Evolutionary conservation across 2,797 vertebrate species (phyloP).

Genomic region (Sebastes nivosus): DNA sequence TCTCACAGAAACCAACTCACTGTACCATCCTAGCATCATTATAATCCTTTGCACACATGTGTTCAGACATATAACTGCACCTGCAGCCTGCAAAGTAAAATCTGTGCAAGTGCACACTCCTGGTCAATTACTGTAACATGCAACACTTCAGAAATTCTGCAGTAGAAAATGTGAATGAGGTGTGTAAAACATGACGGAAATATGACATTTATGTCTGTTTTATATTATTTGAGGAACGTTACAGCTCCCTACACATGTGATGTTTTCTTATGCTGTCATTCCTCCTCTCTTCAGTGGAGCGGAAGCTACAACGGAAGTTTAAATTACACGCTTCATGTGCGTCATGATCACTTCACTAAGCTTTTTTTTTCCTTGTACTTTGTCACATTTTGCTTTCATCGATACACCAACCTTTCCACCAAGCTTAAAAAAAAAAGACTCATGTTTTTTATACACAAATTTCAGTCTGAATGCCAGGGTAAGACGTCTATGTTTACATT

Average conservation of each 20-base stretch:
- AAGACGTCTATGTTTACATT: no score
- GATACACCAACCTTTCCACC: not conserved
- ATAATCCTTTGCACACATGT: not conserved
- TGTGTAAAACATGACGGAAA: not conserved
- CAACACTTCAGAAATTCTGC: not conserved
- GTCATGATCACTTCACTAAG: not conserved
- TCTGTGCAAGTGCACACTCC: not conserved
- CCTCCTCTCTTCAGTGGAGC: not conserved
- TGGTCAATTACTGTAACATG: not conserved
- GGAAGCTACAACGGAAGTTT: not conserved
- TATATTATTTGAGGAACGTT: not conserved
- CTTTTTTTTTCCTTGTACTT: not conserved
- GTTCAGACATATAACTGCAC: not conserved
- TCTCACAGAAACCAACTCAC: conserved; percentile 7
- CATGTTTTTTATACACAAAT: not conserved
- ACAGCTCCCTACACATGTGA: not conserved
- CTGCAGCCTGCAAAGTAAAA: not conserved
- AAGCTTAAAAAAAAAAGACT: not conserved
- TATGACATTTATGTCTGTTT: not conserved
- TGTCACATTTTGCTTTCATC: not conserved
- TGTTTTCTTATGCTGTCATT: not conserved
- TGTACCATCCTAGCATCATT: not conserved
- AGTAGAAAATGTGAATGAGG: not conserved
- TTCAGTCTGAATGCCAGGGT: not conserved
- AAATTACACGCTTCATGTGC: not conserved